Base-by-base conservation (phyloP, 2,888 invertebrate genomes). In the Cepaea hortensis region DNA sequence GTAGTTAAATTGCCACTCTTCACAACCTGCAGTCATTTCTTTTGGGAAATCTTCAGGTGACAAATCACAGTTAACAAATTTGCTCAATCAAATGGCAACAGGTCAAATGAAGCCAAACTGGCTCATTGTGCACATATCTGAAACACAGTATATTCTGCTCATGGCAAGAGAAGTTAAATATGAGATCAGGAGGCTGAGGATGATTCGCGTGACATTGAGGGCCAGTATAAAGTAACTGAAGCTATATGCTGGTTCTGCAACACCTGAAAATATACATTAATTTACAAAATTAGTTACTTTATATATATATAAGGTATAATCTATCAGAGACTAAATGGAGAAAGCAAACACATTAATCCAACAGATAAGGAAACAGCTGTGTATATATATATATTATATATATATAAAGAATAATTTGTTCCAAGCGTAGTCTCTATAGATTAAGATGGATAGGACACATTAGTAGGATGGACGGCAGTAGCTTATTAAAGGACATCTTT, bases 191-290 rank as follows among this genome's bases (percentile, higher is more conserved):
- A 84, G 55, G 46, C 62, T 50, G 80, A 23, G 6, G 80, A 4
- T 20, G 72, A 15, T 15, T 85, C 85, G 13, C 72, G 79, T 9
- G 72, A 79, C 4, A n/a, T 18, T n/a, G 79, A 84, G 46, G 92
- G 91, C 85, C 93, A 92, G 89, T 93, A 95, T 48, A 95, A 88
- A 18, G 94, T 94, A 65, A 95, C 93, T 61, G 95, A 94, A 50
- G 95, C 94, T 89, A 95, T 94, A 90, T 95, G 93, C 84, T 93
- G 93, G 90, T 95, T 95, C 89, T 93, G 93, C 94, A 95, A 94
- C 72, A 95, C 94, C 95, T 95, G 90, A 15, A 90, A 91, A 50
- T 13, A 3, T 9, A 76, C 76, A 76, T 1, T 35, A 35, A 35
- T 35, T 35, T 35, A 18, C 23, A 85, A 13, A 55, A 11, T 35